Evolutionary conservation across 1,140 invertebrate genomes (phyloP).

Genomic region (Drosophila kohkoa): DNA sequence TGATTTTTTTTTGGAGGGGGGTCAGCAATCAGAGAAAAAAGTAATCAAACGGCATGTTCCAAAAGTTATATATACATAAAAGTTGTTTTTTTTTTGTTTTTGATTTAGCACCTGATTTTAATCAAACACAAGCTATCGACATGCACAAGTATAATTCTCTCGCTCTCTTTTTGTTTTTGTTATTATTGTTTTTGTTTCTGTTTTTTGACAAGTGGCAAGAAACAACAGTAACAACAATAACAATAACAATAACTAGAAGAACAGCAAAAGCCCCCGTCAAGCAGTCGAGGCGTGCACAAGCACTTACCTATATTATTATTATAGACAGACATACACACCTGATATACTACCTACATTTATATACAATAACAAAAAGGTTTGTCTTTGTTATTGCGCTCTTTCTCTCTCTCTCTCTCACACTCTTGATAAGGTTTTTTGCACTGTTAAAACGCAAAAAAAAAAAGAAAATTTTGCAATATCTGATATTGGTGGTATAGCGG

Average conservation of each 20-base stretch:
- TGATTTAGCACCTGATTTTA: slow-evolving; percentile 69
- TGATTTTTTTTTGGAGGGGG: too few relatives aligned
- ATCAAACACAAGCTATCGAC: slow-evolving; percentile 50
- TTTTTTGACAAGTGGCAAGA: slow-evolving; percentile 22
- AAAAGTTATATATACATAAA: slow-evolving; percentile 12
- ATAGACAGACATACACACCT: background rate
- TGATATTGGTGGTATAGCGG: slow-evolving; percentile 14
- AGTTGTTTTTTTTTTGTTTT: slow-evolving; percentile 31
- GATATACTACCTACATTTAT: slow-evolving; percentile 18
- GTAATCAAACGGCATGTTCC: slow-evolving; percentile 59
- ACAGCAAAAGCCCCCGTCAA: slow-evolving; percentile 9
- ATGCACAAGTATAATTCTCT: slow-evolving; percentile 37
- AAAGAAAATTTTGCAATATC: slow-evolving; percentile 51
- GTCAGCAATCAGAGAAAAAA: slow-evolving; percentile 51
- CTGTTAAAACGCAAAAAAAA: slow-evolving; percentile 21
- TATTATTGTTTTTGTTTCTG: slow-evolving; percentile 10
- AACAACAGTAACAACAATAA: slow-evolving; percentile 18
- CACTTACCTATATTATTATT: slow-evolving; percentile 40
- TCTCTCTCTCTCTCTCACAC: slow-evolving; percentile 3
- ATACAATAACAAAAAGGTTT: slow-evolving; percentile 37
- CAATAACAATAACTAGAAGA: slow-evolving; percentile 5
- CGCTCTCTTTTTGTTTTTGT: slow-evolving; percentile 1
- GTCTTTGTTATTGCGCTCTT: slow-evolving; percentile 39
- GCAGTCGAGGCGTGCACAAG: slow-evolving; percentile 34
- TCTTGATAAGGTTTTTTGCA: slow-evolving; percentile 55